These are phyloP conservation scores for Cantharis nigra DNA, from an alignment of 2,888 invertebrate species.

Conservation along the genomic window DNA sequence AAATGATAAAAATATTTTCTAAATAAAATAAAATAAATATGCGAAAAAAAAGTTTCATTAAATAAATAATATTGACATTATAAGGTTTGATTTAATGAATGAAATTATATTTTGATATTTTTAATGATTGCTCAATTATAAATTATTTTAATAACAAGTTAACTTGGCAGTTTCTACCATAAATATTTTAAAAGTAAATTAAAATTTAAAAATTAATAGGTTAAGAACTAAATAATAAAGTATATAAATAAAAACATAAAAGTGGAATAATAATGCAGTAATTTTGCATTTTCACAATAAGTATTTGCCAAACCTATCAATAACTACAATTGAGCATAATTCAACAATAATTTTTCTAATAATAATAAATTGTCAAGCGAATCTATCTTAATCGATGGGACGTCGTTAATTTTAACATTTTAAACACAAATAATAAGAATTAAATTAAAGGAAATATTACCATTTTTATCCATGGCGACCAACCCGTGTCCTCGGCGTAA, in stretches of 20 bases:
- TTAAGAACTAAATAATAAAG: no score
- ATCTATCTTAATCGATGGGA: no score
- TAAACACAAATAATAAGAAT: no score
- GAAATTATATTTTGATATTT: background rate
- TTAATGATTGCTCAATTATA: background rate
- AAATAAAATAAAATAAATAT: background rate
- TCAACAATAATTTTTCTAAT: no score
- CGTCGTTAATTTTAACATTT: no score
- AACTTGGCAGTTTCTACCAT: background rate
- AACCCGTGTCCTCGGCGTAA: conserved; percentile 86
- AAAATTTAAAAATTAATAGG: background rate
- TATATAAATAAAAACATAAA: no score
- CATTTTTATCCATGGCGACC: conserved; percentile 93
- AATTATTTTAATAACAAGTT: background rate
- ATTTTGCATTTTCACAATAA: no score
- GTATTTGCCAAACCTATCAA: no score
- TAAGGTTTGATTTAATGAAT: background rate
- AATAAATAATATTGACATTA: background rate
- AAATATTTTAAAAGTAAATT: background rate
- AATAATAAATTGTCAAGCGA: no score
- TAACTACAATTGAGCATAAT: no score
- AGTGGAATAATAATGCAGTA: no score
- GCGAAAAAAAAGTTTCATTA: background rate
- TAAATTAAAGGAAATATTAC: conserved; percentile 60
- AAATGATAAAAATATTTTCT: background rate